Conservation (phyloP, 2,888 invertebrate species). For the Rhyacophila evoluta region DNA sequence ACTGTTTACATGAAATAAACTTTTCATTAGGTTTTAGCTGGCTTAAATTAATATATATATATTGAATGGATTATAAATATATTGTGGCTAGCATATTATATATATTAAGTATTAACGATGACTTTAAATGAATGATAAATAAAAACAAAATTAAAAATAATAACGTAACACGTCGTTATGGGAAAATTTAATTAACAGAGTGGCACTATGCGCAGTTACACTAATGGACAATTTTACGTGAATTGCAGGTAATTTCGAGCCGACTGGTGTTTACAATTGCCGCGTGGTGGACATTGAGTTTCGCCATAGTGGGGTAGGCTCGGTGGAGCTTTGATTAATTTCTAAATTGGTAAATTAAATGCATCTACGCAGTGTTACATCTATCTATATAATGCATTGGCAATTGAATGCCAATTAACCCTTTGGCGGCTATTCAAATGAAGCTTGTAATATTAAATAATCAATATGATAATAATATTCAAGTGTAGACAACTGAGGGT, state of each 20-base stretch:
- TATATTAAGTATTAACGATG: too few relatives aligned
- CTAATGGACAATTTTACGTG: background rate
- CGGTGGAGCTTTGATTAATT: slow-evolving; percentile 44
- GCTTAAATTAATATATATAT: too few relatives aligned
- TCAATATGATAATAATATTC: too few relatives aligned
- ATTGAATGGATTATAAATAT: too few relatives aligned
- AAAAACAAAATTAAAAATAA: background rate
- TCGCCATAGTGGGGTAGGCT: background rate
- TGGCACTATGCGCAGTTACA: background rate
- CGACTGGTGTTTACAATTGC: slow-evolving; percentile 27
- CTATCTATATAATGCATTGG: background rate
- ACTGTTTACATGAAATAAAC: too few relatives aligned
- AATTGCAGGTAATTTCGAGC: slow-evolving; percentile 3
- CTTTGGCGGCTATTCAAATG: background rate
- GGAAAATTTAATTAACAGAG: background rate
- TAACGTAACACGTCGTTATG: background rate
- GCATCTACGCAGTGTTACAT: background rate
- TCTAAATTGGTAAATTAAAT: slow-evolving; percentile 45
- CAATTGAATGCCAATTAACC: background rate
- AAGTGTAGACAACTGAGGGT: too few relatives aligned
- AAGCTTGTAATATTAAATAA: too few relatives aligned
- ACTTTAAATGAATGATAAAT: background rate
- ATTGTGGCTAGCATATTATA: too few relatives aligned
- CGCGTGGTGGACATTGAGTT: background rate
- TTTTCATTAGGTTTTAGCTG: too few relatives aligned